phyloP scores from a whole-genome alignment of 64 coral and sea anemone species.

The Stylophora pistillata region DNA sequence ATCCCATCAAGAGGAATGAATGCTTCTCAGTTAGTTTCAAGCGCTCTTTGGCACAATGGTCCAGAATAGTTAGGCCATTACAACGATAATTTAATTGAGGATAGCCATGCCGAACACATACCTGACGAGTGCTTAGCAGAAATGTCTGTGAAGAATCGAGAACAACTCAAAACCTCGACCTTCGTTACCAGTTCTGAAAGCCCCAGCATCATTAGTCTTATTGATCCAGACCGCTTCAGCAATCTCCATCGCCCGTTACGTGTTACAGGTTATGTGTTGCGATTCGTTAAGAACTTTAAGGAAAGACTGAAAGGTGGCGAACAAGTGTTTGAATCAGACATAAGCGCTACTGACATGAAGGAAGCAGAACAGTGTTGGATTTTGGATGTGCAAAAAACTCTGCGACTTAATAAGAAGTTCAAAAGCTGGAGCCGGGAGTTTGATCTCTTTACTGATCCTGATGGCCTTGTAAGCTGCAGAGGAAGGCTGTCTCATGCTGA shows the following conservation, averaged over 20 bases:
- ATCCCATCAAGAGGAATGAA: conserved; percentile 23
- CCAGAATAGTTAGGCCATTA: conserved; percentile 14
- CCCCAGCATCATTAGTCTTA: too few relatives aligned
- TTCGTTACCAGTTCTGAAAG: too few relatives aligned
- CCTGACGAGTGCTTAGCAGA: conserved; percentile 17
- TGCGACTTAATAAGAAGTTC: neutral
- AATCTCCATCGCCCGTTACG: neutral
- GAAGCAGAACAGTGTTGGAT: neutral
- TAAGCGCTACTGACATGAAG: neutral
- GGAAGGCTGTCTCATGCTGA: conserved; percentile 35
- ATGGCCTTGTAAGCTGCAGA: conserved; percentile 31
- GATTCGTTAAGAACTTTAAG: neutral
- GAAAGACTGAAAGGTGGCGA: neutral
- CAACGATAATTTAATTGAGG: neutral
- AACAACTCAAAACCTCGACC: conserved; percentile 14
- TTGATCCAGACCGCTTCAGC: too few relatives aligned
- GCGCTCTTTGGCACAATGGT: conserved; percentile 6
- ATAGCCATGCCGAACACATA: neutral
- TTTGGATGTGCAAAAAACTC: neutral
- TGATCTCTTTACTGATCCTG: conserved; percentile 43
- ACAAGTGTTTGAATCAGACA: neutral
- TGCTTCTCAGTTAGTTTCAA: neutral
- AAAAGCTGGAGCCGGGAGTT: neutral
- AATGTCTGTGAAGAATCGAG: conserved; percentile 5
- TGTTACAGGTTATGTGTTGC: neutral